phyloP scores from a whole-genome alignment of 2,888 invertebrate genomes.

The Rotaria sp. region DNA sequence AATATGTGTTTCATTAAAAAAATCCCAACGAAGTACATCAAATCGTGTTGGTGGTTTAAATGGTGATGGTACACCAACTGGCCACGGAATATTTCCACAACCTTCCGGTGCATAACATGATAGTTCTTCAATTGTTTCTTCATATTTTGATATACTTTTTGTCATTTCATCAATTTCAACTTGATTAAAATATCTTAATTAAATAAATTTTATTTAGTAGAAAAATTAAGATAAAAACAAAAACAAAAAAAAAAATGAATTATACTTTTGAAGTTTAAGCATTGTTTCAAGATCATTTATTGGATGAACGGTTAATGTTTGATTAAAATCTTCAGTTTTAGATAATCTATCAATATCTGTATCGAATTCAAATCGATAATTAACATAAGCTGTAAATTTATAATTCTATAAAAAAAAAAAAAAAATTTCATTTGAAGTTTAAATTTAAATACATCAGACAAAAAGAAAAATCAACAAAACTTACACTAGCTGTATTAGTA shows the following conservation, averaged over 20 bases:
- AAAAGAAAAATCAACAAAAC: slow-evolving; percentile 39
- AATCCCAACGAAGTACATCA: slow-evolving; percentile 77
- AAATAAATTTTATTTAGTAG: background rate
- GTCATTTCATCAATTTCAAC: slow-evolving; percentile 53
- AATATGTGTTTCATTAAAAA: slow-evolving; percentile 75
- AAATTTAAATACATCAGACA: no score
- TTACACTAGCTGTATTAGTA: slow-evolving; percentile 60
- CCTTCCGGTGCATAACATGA: slow-evolving; percentile 57
- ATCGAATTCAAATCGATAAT: slow-evolving; percentile 48
- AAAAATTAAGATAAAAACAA: background rate
- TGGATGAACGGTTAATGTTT: slow-evolving; percentile 53
- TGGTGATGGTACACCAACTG: slow-evolving; percentile 61
- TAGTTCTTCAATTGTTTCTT: slow-evolving; percentile 56
- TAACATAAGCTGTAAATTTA: slow-evolving; percentile 44
- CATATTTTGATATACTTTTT: slow-evolving; percentile 56
- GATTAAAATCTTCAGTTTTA: slow-evolving; percentile 47
- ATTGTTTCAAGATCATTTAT: slow-evolving; percentile 54
- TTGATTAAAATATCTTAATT: slow-evolving; percentile 44
- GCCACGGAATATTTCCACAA: slow-evolving; percentile 62
- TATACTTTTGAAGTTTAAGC: slow-evolving; percentile 53
- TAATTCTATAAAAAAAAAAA: slow-evolving; percentile 44
- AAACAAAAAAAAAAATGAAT: no score
- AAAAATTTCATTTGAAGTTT: background rate
- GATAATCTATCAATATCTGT: slow-evolving; percentile 45
- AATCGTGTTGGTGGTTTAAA: slow-evolving; percentile 68